Evolutionary conservation across 37 sponge, comb jelly and placozoan genomes (phyloP), one percentile per base, ranked within the genome.

Genomic region (Aphrocallistes beatrix): DNA sequence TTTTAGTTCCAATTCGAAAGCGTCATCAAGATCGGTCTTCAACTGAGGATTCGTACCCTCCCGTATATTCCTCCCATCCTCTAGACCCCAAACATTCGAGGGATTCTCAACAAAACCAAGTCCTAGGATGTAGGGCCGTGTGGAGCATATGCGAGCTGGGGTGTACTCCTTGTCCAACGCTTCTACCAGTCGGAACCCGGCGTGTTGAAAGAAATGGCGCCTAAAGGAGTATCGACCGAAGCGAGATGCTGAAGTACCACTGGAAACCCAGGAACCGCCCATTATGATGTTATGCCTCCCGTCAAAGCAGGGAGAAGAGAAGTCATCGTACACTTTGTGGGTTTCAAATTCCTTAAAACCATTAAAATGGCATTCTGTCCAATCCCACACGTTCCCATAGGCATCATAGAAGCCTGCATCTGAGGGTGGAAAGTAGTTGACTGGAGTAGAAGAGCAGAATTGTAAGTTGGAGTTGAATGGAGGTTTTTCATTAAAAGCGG

Each of bases 381-480:
- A 95, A 38, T 95, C 91, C 95, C 95, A 95, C 39, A 95, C 95
- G 36, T 95, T 95, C 23, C 95, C 95, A 83, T 86, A 90, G 38
- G 87, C 42, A 83, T 95, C 95, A 48, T 92, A 88, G 51, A 95
- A 91, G 0, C 95, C 95, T 51, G 85, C 36, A 0, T 91, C 86
- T 37, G 85, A 90, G 1, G 93, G 85, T 21, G 91, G 91, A 69
- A 45, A 92, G 83, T 89, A 82, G 84, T 95, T 86, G 37, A 95
- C 95, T 21, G 93, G 93, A 91, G 75, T 60, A 13, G 75, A 60
- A 60, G 75, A 60, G 34, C 75, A 60, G 34, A 32, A 60, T 13
- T 60, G 75, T 3, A 60, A 13, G 34, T 60, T 60, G 34, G 75
- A 60, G 21, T 60, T 60, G 75, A 60, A 60, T 60, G 75, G 17